Percentiles rank a stretch among this genome's conserved stretches.
phyloP scores from a whole-genome alignment of 2,797 vertebrate species.

The Sandelia bainsii region DNA sequence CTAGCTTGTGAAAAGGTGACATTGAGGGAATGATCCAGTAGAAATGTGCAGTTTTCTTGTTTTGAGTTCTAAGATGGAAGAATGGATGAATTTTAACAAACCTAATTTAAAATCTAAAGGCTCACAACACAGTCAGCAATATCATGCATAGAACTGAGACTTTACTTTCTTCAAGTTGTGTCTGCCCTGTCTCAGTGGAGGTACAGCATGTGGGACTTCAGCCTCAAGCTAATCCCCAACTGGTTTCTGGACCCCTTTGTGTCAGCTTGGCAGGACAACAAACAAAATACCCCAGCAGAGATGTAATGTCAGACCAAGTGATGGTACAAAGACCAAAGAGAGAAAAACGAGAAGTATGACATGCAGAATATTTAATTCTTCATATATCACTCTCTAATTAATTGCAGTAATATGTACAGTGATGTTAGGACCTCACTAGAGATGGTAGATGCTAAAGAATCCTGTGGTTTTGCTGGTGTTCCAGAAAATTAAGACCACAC shows the following conservation, averaged over 20 bases:
- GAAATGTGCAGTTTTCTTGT: not conserved
- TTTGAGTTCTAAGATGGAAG: not conserved
- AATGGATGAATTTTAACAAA: constrained; percentile 16
- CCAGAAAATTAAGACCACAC: constrained; percentile 24
- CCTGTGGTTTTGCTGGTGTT: constrained; percentile 4
- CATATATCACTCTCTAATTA: constrained; percentile 37
- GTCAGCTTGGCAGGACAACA: constrained; percentile 70
- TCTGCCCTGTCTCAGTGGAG: constrained; percentile 41
- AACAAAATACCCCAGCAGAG: constrained; percentile 51
- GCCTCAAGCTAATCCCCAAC: constrained; percentile 52
- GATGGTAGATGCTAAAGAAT: constrained; percentile 7
- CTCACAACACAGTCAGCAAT: constrained; percentile 11
- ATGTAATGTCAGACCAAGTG: constrained; percentile 50
- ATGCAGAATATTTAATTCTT: constrained; percentile 33
- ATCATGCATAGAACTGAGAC: constrained; percentile 18
- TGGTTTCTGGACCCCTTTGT: constrained; percentile 46
- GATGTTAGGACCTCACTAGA: not conserved
- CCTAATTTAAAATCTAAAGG: constrained; percentile 2
- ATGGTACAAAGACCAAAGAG: constrained; percentile 28
- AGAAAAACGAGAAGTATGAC: constrained; percentile 10
- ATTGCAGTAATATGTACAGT: constrained; percentile 7
- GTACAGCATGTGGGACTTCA: constrained; percentile 41
- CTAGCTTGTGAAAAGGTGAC: constrained; percentile 6
- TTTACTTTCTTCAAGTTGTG: constrained; percentile 56
- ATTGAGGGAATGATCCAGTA: constrained; percentile 11